phyloP scores from a whole-genome alignment of 2,888 invertebrate species.

The Scaptomyza cyrtandrae region DNA sequence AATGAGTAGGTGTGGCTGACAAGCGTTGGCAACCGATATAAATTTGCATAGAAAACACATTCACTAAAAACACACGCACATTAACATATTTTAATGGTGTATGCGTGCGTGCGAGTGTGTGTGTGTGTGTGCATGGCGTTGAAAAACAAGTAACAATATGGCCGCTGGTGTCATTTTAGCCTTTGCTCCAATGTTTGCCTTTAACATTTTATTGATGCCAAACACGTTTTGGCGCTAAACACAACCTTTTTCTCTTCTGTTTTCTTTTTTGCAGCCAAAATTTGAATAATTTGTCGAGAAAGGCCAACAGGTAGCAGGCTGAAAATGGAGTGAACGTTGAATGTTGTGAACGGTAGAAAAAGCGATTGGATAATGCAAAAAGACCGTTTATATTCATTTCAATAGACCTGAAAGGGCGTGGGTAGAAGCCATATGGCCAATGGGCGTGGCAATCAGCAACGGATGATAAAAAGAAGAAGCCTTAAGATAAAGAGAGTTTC shows the following conservation, averaged over 20 bases:
- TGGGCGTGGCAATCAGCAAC: slow-evolving; percentile 9
- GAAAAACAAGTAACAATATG: slow-evolving; percentile 63
- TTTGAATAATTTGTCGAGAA: slow-evolving; percentile 59
- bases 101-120: slow-evolving; percentile 13
- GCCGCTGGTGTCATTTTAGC: slow-evolving; percentile 76
- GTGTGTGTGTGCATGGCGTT: slow-evolving; percentile 11
- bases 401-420: slow-evolving; percentile 15
- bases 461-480: slow-evolving; percentile 47
- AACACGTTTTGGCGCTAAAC: slow-evolving; percentile 69
- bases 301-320: slow-evolving; percentile 50
- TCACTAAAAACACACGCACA: slow-evolving; percentile 57
- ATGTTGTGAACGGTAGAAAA: not conserved
- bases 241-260: slow-evolving; percentile 28
- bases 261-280: slow-evolving; percentile 32
- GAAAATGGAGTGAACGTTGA: not conserved
- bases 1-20: slow-evolving; percentile 8
- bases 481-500: slow-evolving; percentile 13
- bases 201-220: slow-evolving; percentile 69
- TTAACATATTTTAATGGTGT: slow-evolving; percentile 63
- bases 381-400: slow-evolving; percentile 58
- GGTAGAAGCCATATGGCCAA: not conserved
- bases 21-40: slow-evolving; percentile 38
- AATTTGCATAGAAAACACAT: slow-evolving; percentile 76
- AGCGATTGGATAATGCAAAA: slow-evolving; percentile 23
- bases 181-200: slow-evolving; percentile 62